Evolutionary conservation across 2,888 invertebrate genomes (phyloP).

Genomic region (Nesidiocoris tenuis): DNA sequence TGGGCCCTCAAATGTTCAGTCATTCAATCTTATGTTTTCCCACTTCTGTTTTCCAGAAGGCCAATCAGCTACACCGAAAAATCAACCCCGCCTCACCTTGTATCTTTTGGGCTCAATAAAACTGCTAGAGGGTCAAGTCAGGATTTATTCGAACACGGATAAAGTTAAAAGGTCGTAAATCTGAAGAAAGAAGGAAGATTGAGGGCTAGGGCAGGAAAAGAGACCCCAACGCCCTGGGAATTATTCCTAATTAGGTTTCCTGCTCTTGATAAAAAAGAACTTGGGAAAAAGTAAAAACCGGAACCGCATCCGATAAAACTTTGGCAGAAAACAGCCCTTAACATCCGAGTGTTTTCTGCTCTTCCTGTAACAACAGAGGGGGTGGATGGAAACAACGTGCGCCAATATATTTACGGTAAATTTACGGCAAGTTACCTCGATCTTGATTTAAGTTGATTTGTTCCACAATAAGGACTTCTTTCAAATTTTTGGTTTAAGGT

Average conservation of each 20-base stretch:
- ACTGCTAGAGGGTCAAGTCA: constrained; percentile 3
- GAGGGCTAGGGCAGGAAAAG: constrained; percentile 4
- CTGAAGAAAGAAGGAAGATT: constrained; percentile 10
- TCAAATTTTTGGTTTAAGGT: too few species aligned
- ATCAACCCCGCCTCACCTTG: background rate
- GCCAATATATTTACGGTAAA: too few species aligned
- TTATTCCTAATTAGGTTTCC: constrained; percentile 35
- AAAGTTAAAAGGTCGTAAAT: constrained; percentile 28
- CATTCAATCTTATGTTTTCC: too few species aligned
- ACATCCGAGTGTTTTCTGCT: background rate
- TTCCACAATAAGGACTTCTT: too few species aligned
- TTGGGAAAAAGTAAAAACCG: constrained; percentile 11
- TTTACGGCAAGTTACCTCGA: too few species aligned
- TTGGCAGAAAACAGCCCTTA: background rate
- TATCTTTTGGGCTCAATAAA: constrained; percentile 20
- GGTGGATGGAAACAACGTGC: background rate
- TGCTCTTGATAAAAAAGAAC: background rate
- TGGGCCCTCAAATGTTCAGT: background rate
- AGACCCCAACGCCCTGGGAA: constrained; percentile 1
- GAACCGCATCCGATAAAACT: constrained; percentile 26
- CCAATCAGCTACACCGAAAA: background rate
- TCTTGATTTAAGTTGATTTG: too few species aligned
- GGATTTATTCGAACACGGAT: constrained; percentile 15
- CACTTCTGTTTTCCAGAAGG: background rate
- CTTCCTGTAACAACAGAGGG: background rate